Base-by-base conservation (phyloP, 2,797 vertebrate genomes). In the Apodemus agrarius region DNA sequence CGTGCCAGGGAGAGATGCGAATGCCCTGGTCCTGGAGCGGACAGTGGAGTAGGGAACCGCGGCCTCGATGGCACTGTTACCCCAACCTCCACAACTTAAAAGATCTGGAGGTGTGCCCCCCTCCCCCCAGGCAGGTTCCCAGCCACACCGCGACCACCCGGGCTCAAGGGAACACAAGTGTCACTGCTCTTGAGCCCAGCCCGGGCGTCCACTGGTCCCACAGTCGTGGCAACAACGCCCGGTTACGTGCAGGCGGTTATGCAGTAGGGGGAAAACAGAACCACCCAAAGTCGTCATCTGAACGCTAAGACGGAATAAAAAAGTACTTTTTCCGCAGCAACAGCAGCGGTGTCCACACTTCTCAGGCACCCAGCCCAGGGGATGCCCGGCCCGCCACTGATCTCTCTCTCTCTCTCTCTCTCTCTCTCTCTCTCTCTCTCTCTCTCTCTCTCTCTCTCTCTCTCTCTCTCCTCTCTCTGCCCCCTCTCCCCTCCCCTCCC, bases 101-200 rank as follows among this genome's bases (percentile, higher is more conserved):
- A 72, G 59, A 37, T 46, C 7, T 26, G 63, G 37, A 29, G 17
- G n/a, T 12, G 74, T 29, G 4, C 37, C 74, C 72, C 76, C 78
- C 74, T n/a, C 46, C 29, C 54, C 49, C n/a, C 54, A 0, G 52
- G 94, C 96, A 95, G 96, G 91, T 98, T 90, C 72, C 88, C 16
- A 13, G 22, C 46, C 72, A 37, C 93, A 21, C 59, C 13, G 90
- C 75, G 93, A 93, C 94, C 95, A 91, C 94, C 95, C 82, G 4
- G 86, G n/a, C 80, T 95, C 89, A 6, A 54, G 2, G 72, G 91
- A 89, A 84, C 94, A 94, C 93, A 96, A 97, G 94, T 96, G 65
- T 72, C 81, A 16, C 91, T 21, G 91, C 46, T 26, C 91, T 40
- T 7, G 37, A 87, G 82, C 59, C 95, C 78, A 65, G 72, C 76